These are phyloP conservation scores for Pasiphila rectangulata DNA, from an alignment of 2,888 invertebrate species.

Conservation along the genomic window DNA sequence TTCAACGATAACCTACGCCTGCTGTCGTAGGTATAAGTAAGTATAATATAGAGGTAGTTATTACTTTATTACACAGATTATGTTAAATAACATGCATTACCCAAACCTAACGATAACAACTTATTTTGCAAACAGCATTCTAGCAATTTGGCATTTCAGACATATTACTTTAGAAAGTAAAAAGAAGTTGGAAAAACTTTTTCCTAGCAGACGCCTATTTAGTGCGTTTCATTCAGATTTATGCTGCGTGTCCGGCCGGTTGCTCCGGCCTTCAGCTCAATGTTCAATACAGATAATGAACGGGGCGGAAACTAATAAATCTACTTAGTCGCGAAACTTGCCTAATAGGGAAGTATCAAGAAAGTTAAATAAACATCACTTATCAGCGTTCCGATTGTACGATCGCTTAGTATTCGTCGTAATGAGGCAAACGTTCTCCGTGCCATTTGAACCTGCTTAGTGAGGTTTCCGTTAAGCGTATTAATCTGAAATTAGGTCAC, in stretches of 20 bases:
- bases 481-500: constrained; percentile 80
- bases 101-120: too few relatives aligned
- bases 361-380: constrained; percentile 62
- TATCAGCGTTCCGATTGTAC: constrained; percentile 56
- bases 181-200: constrained; percentile 58
- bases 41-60: too few relatives aligned
- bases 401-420: constrained; percentile 38
- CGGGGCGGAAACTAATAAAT: constrained; percentile 79
- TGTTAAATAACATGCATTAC: too few relatives aligned
- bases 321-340: constrained; percentile 73
- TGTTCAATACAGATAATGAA: constrained; percentile 74
- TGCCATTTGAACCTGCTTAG: constrained; percentile 76
- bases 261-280: constrained; percentile 46
- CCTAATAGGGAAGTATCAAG: constrained; percentile 65
- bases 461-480: constrained; percentile 80
- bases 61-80: too few relatives aligned
- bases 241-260: constrained; percentile 59
- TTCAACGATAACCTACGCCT: too few relatives aligned
- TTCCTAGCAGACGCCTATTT: constrained; percentile 51
- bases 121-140: too few relatives aligned
- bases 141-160: too few relatives aligned
- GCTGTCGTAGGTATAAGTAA: too few relatives aligned
- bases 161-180: constrained; percentile 41
- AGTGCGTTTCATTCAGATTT: constrained; percentile 77
- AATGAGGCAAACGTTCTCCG: constrained; percentile 54